Conservation (phyloP, 2,888 invertebrate species). For the Notodonta dromedarius region DNA sequence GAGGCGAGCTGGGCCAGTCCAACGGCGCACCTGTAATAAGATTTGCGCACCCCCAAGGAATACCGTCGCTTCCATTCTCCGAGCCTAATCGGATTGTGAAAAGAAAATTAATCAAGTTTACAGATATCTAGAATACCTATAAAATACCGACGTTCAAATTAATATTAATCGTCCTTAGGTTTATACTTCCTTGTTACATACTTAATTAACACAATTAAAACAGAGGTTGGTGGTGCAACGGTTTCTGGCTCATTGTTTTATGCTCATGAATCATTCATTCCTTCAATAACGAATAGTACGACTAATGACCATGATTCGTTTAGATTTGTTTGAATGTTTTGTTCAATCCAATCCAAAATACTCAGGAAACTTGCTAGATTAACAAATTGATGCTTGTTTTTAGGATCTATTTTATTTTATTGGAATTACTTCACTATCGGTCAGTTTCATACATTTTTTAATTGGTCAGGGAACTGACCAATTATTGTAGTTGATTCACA, state of each 20-base stretch:
- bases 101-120: conserved; percentile 46
- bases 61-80: conserved; percentile 35
- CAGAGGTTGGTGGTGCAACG: background rate
- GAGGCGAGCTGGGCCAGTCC: conserved; percentile 16
- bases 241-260: conserved; percentile 9
- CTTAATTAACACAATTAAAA: conserved; percentile 16
- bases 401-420: too few species aligned
- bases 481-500: too few species aligned
- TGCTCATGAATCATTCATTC: background rate
- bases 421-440: too few species aligned
- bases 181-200: conserved; percentile 25
- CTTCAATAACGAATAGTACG: background rate
- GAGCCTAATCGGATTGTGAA: conserved; percentile 57
- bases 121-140: conserved; percentile 11
- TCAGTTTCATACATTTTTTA: too few species aligned
- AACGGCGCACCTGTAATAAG: conserved; percentile 49
- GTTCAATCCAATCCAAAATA: too few species aligned
- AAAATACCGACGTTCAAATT: background rate
- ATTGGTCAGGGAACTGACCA: too few species aligned
- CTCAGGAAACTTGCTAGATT: too few species aligned
- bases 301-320: background rate
- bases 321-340: too few species aligned
- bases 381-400: too few species aligned
- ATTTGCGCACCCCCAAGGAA: conserved; percentile 55
- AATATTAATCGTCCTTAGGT: conserved; percentile 1